Evolutionary conservation across 2,888 invertebrate genomes (phyloP).

Genomic region (Malachius bipustulatus): DNA sequence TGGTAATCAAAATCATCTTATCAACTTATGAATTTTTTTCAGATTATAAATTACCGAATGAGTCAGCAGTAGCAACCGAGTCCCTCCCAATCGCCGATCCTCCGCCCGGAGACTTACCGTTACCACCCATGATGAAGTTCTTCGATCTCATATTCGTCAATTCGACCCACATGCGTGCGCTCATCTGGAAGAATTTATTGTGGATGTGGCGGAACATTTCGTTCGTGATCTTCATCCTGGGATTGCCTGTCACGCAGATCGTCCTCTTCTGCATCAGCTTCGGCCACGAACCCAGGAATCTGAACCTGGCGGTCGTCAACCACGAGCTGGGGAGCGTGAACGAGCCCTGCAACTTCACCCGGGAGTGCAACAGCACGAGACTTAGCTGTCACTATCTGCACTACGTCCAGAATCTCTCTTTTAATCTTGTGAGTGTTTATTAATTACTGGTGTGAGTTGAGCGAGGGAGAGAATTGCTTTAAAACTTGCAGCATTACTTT

Average conservation of each 20-base stretch:
- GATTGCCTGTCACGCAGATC: conserved; percentile 76
- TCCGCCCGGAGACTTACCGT: conserved; percentile 59
- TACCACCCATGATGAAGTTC: conserved; percentile 38
- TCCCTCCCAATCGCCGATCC: conserved; percentile 42
- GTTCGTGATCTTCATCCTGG: conserved; percentile 73
- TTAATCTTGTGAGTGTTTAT: conserved; percentile 49
- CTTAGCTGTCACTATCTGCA: conserved; percentile 71
- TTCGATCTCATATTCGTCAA: conserved; percentile 53
- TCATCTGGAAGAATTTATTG: conserved; percentile 80
- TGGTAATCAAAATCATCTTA: too few relatives aligned
- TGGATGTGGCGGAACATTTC: conserved; percentile 78
- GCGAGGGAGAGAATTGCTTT: background rate
- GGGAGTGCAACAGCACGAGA: conserved; percentile 32
- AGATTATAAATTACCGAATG: conserved; percentile 45
- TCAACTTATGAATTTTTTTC: too few relatives aligned
- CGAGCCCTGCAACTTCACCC: conserved; percentile 27
- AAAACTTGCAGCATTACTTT: conserved; percentile 23
- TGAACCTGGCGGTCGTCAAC: conserved; percentile 71
- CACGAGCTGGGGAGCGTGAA: conserved; percentile 46
- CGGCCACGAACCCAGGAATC: conserved; percentile 70
- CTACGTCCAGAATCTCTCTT: conserved; percentile 52
- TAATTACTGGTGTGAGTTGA: background rate
- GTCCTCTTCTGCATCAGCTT: conserved; percentile 79
- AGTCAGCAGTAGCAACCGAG: conserved; percentile 37
- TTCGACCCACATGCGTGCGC: conserved; percentile 61